Conservation (phyloP, 2,888 invertebrate genomes). For the Drosophila nr. medialis region DNA sequence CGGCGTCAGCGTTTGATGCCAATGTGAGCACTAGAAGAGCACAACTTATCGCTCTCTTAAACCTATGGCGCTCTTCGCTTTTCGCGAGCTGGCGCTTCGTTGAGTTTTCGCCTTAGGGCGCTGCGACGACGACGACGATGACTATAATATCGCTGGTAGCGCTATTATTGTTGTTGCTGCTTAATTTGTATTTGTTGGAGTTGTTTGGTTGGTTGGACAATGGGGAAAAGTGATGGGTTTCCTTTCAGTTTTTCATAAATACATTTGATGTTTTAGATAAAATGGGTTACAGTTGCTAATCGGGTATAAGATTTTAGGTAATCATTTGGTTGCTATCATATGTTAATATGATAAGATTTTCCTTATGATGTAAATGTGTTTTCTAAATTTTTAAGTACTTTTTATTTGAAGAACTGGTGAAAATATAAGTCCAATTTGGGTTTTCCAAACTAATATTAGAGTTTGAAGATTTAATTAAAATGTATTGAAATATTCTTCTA, state of each 20-base stretch:
- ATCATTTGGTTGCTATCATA: neutral
- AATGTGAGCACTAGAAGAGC: constrained; percentile 36
- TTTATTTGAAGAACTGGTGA: neutral
- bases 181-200: constrained; percentile 18
- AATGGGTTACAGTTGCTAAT: constrained; percentile 42
- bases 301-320: constrained; percentile 18
- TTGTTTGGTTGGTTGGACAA: constrained; percentile 43
- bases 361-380: neutral
- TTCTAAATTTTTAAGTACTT: neutral
- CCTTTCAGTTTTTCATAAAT: constrained; percentile 27
- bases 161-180: neutral
- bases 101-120: constrained; percentile 59
- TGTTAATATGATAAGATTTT: neutral
- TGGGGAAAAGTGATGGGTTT: constrained; percentile 27
- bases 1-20: constrained; percentile 25
- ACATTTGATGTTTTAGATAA: constrained; percentile 17
- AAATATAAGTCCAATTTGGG: neutral
- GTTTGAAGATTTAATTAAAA: neutral
- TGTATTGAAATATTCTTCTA: neutral
- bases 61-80: constrained; percentile 39
- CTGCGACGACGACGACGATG: constrained; percentile 11
- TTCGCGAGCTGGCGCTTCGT: constrained; percentile 57
- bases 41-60: constrained; percentile 52
- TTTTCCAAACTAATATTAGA: neutral
- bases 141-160: constrained; percentile 14